Evolutionary conservation across 2,797 vertebrate genomes (phyloP).

Genomic region (Apogon talboti): DNA sequence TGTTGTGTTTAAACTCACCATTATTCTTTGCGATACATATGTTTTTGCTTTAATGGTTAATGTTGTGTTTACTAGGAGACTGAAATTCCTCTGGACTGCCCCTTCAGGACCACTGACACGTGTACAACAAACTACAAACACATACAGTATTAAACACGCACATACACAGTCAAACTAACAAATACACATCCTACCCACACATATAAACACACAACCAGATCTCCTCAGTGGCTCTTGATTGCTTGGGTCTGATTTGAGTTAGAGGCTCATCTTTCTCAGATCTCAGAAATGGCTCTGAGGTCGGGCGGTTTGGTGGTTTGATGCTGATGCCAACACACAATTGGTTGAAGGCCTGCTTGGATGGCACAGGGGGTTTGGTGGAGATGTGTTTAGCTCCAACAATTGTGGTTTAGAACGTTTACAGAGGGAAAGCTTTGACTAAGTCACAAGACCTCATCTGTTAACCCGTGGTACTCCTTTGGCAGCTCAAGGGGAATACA

Average conservation of each 20-base stretch:
- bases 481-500: slow-evolving; percentile 19
- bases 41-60: slow-evolving; percentile 67
- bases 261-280: slow-evolving; percentile 77
- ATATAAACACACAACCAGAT: slow-evolving; percentile 67
- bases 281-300: slow-evolving; percentile 75
- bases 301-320: slow-evolving; percentile 73
- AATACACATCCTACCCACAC: slow-evolving; percentile 47
- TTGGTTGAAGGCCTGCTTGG: slow-evolving; percentile 73
- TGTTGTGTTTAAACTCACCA: slow-evolving; percentile 35
- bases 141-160: slow-evolving; percentile 24
- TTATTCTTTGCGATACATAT: slow-evolving; percentile 61
- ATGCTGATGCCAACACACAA: slow-evolving; percentile 70
- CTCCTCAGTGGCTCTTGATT: slow-evolving; percentile 70
- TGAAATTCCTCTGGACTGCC: slow-evolving; percentile 47
- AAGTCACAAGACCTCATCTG: slow-evolving; percentile 42
- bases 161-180: slow-evolving; percentile 50
- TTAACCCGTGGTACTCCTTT: slow-evolving; percentile 55
- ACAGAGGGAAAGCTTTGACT: slow-evolving; percentile 52
- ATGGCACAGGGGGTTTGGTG: slow-evolving; percentile 63
- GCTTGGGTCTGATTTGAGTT: slow-evolving; percentile 80
- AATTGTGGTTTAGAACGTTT: slow-evolving; percentile 68
- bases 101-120: slow-evolving; percentile 66
- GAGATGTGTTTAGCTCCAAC: slow-evolving; percentile 69
- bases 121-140: slow-evolving; percentile 50
- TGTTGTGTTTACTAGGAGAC: slow-evolving; percentile 63